phyloP scores from a whole-genome alignment of 2,797 vertebrate genomes.

The Clarias platycephalus region DNA sequence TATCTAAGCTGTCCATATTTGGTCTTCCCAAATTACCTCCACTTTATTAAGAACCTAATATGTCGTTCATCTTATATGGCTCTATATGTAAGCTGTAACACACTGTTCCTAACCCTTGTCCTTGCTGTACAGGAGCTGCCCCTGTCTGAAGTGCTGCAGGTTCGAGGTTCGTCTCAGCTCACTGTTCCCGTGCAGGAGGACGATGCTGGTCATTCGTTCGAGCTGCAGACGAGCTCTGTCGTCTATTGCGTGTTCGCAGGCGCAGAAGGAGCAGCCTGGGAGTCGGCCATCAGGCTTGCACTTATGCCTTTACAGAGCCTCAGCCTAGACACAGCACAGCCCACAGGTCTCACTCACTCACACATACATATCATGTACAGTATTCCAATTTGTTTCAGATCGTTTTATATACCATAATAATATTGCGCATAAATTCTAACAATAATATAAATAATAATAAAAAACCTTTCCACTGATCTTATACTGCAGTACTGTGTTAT shows the following conservation, averaged over 20 bases:
- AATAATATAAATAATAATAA: background rate
- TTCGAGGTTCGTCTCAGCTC: slow-evolving; percentile 64
- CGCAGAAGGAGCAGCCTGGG: slow-evolving; percentile 63
- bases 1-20: background rate
- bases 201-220: slow-evolving; percentile 62
- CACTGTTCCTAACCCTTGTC: background rate
- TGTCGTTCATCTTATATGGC: background rate
- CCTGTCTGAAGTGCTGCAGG: slow-evolving; percentile 74
- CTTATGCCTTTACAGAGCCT: slow-evolving; percentile 72
- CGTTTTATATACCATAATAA: background rate
- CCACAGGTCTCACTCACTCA: slow-evolving; percentile 10
- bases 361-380: background rate
- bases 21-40: background rate
- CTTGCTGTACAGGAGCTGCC: slow-evolving; percentile 68
- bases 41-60: background rate
- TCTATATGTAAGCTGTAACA: background rate
- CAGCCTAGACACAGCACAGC: background rate
- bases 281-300: slow-evolving; percentile 67
- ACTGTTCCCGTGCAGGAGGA: slow-evolving; percentile 39
- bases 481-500: background rate
- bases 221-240: slow-evolving; percentile 70
- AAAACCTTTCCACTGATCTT: background rate
- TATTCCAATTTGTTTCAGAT: background rate
- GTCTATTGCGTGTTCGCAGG: slow-evolving; percentile 69
- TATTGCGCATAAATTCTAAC: background rate